These are phyloP conservation scores for Cercopithecus mona DNA, from an alignment of 2,113 vertebrate species.

Conservation along the genomic window DNA sequence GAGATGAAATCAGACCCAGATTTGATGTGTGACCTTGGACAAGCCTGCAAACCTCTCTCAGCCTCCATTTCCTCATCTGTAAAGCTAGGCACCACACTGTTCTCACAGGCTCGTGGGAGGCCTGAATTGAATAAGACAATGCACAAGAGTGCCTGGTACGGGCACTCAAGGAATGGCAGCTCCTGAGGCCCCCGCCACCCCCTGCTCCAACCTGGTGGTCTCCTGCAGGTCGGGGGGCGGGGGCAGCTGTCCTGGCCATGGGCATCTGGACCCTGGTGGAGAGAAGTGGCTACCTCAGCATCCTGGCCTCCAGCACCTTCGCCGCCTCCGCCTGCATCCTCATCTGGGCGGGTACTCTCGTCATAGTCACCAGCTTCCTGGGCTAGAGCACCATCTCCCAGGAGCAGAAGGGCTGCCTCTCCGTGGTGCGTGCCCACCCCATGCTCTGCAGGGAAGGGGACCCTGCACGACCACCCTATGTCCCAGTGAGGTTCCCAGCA, in stretches of 20 bases:
- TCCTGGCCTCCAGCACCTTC: slow-evolving; percentile 91
- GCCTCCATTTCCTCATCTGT: background rate
- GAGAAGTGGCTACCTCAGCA: slow-evolving; percentile 89
- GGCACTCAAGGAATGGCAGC: rapidly evolving
- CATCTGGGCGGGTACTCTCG: slow-evolving; percentile 88
- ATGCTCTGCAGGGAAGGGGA: background rate
- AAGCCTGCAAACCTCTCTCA: background rate
- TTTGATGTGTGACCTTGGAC: background rate
- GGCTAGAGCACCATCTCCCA: slow-evolving; percentile 89
- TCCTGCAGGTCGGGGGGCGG: slow-evolving; percentile 83
- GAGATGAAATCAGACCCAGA: background rate
- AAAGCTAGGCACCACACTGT: background rate
- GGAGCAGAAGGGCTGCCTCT: slow-evolving; percentile 89
- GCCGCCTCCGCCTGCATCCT: slow-evolving; percentile 90
- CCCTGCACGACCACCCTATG: background rate
- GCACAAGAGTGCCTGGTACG: rapidly evolving
- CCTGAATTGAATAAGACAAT: background rate
- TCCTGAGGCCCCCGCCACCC: rapidly evolving
- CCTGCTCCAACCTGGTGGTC: rapidly evolving
- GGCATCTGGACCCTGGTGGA: slow-evolving; percentile 91
- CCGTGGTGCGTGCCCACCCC: slow-evolving; percentile 81
- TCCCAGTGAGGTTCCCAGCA: no score
- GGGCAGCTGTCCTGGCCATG: slow-evolving; percentile 87
- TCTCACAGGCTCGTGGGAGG: background rate
- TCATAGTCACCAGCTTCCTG: slow-evolving; percentile 90